Percentiles rank a stretch among this genome's conserved stretches.
Conservation (phyloP, 64 coral and sea anemone species). For the Stichodactyla helianthus region DNA sequence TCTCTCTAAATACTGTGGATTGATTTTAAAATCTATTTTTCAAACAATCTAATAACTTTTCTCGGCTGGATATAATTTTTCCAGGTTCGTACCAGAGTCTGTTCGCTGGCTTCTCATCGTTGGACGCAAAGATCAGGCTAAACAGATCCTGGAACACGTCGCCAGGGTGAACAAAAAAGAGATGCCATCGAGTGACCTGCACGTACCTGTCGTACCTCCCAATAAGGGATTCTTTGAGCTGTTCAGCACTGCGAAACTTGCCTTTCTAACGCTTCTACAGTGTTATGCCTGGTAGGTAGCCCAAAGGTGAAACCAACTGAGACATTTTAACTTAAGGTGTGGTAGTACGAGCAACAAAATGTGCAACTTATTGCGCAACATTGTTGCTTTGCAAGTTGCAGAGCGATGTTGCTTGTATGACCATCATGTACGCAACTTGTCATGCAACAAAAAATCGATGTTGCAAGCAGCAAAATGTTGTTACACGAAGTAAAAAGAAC, state of each 20-base stretch:
- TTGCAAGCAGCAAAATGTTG: no score
- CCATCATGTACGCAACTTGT: no score
- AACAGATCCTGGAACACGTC: constrained; percentile 38
- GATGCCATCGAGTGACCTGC: constrained; percentile 56
- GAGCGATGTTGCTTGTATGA: no score
- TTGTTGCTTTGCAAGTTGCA: no score
- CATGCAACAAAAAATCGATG: no score
- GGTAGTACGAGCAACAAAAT: no score
- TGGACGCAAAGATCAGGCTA: constrained; percentile 64
- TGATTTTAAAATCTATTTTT: no score
- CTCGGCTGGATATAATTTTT: neutral
- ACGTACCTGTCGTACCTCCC: constrained; percentile 38
- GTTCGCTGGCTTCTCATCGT: constrained; percentile 85
- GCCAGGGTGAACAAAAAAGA: constrained; percentile 79
- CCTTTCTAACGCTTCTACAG: constrained; percentile 52
- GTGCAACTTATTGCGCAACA: no score
- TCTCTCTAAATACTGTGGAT: no score
- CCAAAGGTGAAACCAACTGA: neutral
- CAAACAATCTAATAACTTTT: no score
- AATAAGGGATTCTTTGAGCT: constrained; percentile 69
- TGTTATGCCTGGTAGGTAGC: constrained; percentile 73
- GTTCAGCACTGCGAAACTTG: constrained; percentile 45
- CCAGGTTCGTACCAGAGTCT: constrained; percentile 81
- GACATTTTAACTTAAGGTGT: no score
- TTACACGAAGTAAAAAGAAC: no score